Evolutionary conservation across 2,113 vertebrate species (phyloP).

Genomic region (Eurystomus gularis): DNA sequence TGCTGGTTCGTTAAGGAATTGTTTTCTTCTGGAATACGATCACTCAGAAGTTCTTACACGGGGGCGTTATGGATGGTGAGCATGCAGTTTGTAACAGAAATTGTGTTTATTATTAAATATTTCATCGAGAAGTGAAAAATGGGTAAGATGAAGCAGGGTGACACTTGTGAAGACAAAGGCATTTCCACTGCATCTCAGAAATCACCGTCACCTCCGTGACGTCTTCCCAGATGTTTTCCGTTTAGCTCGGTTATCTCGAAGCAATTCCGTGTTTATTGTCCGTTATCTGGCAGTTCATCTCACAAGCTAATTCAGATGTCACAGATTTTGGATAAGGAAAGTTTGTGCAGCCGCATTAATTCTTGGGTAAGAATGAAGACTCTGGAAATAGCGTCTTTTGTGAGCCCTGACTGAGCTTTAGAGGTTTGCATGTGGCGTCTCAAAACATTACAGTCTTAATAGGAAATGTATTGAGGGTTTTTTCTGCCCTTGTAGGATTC

Average conservation of each 20-base stretch:
- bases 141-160: background rate
- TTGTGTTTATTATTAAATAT: background rate
- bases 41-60: background rate
- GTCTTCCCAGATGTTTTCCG: background rate
- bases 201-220: background rate
- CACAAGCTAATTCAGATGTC: background rate
- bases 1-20: too few relatives aligned
- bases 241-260: background rate
- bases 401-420: background rate
- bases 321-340: background rate
- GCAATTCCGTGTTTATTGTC: background rate
- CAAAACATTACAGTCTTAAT: fast-evolving
- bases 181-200: background rate
- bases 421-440: background rate
- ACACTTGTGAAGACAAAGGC: background rate
- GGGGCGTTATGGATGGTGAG: background rate
- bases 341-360: background rate
- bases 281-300: background rate
- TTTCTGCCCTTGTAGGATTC: slow-evolving; percentile 80
- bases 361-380: background rate
- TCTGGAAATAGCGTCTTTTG: background rate
- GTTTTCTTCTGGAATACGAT: background rate
- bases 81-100: background rate
- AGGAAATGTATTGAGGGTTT: background rate
- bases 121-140: background rate